Percentiles rank a stretch among this genome's conserved stretches.
Conservation (phyloP, 2,797 vertebrate species). For the Carapus acus region DNA sequence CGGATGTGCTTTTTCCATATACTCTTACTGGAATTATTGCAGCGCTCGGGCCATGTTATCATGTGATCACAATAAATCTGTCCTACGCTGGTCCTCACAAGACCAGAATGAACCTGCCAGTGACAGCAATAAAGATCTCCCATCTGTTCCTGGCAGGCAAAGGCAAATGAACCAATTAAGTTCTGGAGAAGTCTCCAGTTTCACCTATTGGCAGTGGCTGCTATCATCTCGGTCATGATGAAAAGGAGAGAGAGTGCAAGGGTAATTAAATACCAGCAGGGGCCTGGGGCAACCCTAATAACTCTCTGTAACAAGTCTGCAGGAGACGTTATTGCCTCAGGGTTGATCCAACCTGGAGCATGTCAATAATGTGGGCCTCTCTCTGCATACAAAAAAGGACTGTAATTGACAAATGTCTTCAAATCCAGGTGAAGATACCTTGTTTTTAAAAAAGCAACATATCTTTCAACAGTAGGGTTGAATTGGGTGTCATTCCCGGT, state of each 20-base stretch:
- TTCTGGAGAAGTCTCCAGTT: conserved; percentile 51
- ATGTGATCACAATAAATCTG: conserved; percentile 62
- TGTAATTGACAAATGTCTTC: conserved; percentile 23
- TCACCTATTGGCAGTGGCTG: conserved; percentile 57
- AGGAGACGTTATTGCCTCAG: conserved; percentile 44
- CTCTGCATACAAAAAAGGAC: conserved; percentile 25
- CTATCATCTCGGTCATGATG: conserved; percentile 59
- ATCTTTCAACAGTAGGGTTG: too few relatives aligned
- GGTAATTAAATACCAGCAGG: conserved; percentile 63
- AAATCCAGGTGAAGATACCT: conserved; percentile 28
- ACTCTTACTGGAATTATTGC: conserved; percentile 7
- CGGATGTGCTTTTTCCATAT: conserved; percentile 17
- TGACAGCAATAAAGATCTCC: conserved; percentile 76
- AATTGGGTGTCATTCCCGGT: neutral
- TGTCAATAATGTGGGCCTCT: conserved; percentile 30
- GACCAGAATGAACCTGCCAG: conserved; percentile 73
- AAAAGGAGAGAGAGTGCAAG: conserved; percentile 47
- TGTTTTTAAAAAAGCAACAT: too few relatives aligned
- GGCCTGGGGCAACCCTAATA: conserved; percentile 53
- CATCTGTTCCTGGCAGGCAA: conserved; percentile 76
- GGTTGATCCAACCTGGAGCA: conserved; percentile 47
- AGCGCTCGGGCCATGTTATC: conserved; percentile 32
- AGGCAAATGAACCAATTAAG: conserved; percentile 63
- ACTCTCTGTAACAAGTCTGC: conserved; percentile 51
- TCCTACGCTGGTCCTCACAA: conserved; percentile 76